These are phyloP conservation scores for Megastigmus dorsalis DNA, from an alignment of 2,888 invertebrate species.

Conservation along the genomic window DNA sequence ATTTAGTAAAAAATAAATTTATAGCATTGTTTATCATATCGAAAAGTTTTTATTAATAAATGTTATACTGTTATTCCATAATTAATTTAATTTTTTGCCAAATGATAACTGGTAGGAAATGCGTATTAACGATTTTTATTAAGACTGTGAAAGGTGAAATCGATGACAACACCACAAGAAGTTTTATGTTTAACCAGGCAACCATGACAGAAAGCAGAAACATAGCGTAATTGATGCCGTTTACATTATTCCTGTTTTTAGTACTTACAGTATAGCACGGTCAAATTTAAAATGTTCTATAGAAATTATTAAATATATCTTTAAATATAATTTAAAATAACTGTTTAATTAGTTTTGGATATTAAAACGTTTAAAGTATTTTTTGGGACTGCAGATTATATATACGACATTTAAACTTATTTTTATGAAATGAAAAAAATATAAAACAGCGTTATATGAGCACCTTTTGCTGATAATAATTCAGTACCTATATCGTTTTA, in stretches of 20 bases:
- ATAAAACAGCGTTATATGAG: too few relatives aligned
- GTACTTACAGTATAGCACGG: too few relatives aligned
- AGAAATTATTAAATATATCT: too few relatives aligned
- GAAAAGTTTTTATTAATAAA: neutral
- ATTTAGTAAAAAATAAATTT: neutral
- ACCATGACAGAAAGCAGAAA: neutral
- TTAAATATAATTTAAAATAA: neutral
- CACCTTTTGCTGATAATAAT: too few relatives aligned
- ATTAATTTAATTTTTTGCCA: neutral
- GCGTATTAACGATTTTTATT: neutral
- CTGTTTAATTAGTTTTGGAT: neutral
- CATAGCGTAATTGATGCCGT: neutral
- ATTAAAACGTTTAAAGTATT: neutral
- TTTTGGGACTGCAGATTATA: too few relatives aligned
- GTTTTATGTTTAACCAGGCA: constrained; percentile 20
- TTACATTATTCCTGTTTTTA: too few relatives aligned
- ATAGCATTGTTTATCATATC: neutral
- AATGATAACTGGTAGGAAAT: neutral
- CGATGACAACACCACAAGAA: neutral
- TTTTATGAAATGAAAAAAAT: too few relatives aligned
- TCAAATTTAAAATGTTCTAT: too few relatives aligned
- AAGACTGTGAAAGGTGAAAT: constrained; percentile 24
- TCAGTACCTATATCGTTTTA: too few relatives aligned
- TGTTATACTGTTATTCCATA: too few relatives aligned
- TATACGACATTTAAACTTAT: too few relatives aligned